Evolutionary conservation across 1,140 invertebrate species (phyloP), one percentile per base, ranked within the genome.

Genomic region (Lepidurus couesii): DNA sequence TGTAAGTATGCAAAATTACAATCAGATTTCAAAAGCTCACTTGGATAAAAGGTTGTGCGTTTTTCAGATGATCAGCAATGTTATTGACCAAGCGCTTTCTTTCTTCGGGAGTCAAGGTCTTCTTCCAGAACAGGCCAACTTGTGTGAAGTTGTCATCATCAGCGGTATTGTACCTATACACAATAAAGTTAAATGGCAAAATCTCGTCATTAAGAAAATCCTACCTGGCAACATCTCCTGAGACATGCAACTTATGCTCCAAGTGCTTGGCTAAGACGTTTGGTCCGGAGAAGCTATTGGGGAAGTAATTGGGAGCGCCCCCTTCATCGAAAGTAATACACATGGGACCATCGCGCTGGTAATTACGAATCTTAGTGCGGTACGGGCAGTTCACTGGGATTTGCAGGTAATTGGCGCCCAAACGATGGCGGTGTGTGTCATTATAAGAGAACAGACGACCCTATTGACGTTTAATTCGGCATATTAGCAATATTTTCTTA

Each of bases 321-420:
- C 79, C 87, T 76, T 82, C 76, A 42, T 79, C 73, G 42, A 77
- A 77, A 47, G 80, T 79, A 24, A 77, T 75, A 43, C 81, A 83
- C 84, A 85, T 86, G 16, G 86, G 85, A 0, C 91, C 90, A 84
- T 90, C 90, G 73, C 90, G 83, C 82, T 90, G 88, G 81, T 89
- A 90, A 81, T 90, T 90, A 26, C 82, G 75, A 7, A 74, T 43
- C 42, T 78, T 81, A 45, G 83, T 84, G 34, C 85, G 82, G 80
- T 85, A 88, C 7, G 91, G 90, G 81, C 89, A 90, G 82, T 91
- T 91, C 42, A 92, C 89, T 44, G 91, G 90, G 74, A 91, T 84
- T 82, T 91, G 89, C 9, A 86, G 82, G 83, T 88, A 91, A 83
- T 92, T 92, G 21, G 88, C 83, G 45, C 90, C 90, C 45, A 91